A percentile compares a stretch with the other conserved stretches of the same genome.
Conservation (phyloP, 2,797 vertebrate genomes). For the Steatocranus sp. region DNA sequence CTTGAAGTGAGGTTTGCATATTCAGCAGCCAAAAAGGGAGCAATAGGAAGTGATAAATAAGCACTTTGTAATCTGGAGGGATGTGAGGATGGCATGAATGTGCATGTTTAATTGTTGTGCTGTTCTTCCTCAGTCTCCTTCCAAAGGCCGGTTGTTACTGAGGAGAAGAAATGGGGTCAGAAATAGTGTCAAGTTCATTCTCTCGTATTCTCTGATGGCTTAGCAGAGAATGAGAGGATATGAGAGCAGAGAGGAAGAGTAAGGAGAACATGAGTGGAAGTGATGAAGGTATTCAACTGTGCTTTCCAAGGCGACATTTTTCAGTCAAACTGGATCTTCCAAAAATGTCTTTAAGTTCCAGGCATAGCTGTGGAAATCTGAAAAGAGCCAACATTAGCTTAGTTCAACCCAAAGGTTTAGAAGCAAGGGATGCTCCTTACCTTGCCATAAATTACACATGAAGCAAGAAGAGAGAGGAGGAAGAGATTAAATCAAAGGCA, state of each 20-base stretch:
- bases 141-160: slow-evolving; percentile 32
- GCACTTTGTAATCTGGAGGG: not conserved
- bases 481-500: slow-evolving; percentile 66
- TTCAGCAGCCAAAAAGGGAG: not conserved
- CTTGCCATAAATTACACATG: slow-evolving; percentile 76
- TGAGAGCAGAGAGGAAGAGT: not conserved
- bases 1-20: not conserved
- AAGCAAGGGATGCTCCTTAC: slow-evolving; percentile 70
- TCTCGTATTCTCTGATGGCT: slow-evolving; percentile 14
- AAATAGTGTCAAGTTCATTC: slow-evolving; percentile 32
- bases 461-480: slow-evolving; percentile 73
- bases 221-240: slow-evolving; percentile 3
- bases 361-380: slow-evolving; percentile 26
- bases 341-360: slow-evolving; percentile 4
- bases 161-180: slow-evolving; percentile 48
- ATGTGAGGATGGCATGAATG: slow-evolving; percentile 9
- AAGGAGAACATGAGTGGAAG: not conserved
- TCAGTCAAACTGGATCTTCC: not conserved
- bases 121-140: slow-evolving; percentile 13
- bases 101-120: slow-evolving; percentile 6
- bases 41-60: not conserved
- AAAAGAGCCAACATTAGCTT: slow-evolving; percentile 33
- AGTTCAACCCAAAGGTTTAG: slow-evolving; percentile 20
- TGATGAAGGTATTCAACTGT: not conserved
- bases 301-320: not conserved